Evolutionary conservation across 1,140 invertebrate genomes (phyloP), one percentile per base, ranked within the genome.

Genomic region (Drosophila mayri): DNA sequence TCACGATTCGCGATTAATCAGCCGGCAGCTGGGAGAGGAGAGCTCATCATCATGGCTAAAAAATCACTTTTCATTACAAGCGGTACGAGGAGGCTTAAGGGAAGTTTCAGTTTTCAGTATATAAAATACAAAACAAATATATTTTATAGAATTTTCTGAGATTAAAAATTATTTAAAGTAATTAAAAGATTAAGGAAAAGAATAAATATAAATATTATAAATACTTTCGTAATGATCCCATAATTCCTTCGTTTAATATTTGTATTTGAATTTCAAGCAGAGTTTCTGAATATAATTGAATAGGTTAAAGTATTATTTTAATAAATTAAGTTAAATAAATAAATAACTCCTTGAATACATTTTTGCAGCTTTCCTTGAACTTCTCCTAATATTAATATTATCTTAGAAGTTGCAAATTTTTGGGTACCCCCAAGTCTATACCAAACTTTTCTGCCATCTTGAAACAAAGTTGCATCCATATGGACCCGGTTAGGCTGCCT

Each of bases 1-100:
- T 87, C 85, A 90, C 85, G 85, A 90, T 85, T 90, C 63, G 85
- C 81, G 85, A 90, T 90, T 90, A 90, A 90, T 90, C 85, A 90
- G 77, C 68, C 77, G 81, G 75, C 46, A 40, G 74, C 50, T 61
- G 68, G 50, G 40, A 63, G 52, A 63, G 52, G 20, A 54, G 52
- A 54, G 32, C 63, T 77, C 68, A 83, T 88, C 83, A 81, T 88
- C 84, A 81, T 83, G 71, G 83, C 67, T 82, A 76, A 78, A 59
- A 83, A 84, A 80, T 87, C 83, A 79, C 76, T 84, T 87, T 84
- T 84, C 76, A 88, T 88, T 79, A 47, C 43, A 67, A 25, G 22
- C 16, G 66, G 66, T 54, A 70, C 28, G 11, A 18, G 7, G 5
- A 18, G 38, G 12, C 3, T 68, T 9, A 5, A 14, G 3, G 47